Base-by-base conservation (phyloP, 2,797 vertebrate genomes). In the Amazonetta brasiliensis region DNA sequence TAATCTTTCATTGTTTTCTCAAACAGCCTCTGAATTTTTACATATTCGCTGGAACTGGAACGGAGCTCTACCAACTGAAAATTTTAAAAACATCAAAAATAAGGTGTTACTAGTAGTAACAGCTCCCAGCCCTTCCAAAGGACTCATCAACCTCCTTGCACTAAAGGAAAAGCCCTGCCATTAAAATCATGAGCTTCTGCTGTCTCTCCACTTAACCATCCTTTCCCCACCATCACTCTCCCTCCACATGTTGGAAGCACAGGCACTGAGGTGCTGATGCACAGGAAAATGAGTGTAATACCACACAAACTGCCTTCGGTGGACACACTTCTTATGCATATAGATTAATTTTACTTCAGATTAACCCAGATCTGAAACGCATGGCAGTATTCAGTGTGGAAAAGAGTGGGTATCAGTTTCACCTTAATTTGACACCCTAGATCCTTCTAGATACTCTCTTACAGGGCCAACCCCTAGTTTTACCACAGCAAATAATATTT, bases 11-110 rank as follows among this genome's bases (percentile, higher is more conserved):
- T 97, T 0, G 98, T 99, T 77, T 90, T 93, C 64, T 63, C 72
- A 97, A 99, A 99, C 11, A 98, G 96, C 5, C 5, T 23, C 90
- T 98, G 66, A n/a, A 98, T 93, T 66, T 95, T 93, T 63, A 16
- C 87, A n/a, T 97, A 98, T 87, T 99, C 99, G 1, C 9, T 10
- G 33, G 97, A 96, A 50, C 37, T 21, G 7, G 3, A 37, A 25
- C 41, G 67, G 79, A 98, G 44, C 8, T 59, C 9, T 37, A 97
- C 54, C 73, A 97, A 81, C 97, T 98, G 79, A 85, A 90, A 91
- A 58, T 10, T 71, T 90, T 41, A 12, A 43, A 77, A 66, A 5
- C 25, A 83, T 5, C 16, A 35, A 50, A 76, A 87, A 35, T 23
- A 64, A 86, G 7, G 15, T 67, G 37, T 67, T 76, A 80, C 14